Evolutionary conservation across 2,888 invertebrate genomes (phyloP), one percentile per base, ranked within the genome.

Genomic region (Drosophila cognata): DNA sequence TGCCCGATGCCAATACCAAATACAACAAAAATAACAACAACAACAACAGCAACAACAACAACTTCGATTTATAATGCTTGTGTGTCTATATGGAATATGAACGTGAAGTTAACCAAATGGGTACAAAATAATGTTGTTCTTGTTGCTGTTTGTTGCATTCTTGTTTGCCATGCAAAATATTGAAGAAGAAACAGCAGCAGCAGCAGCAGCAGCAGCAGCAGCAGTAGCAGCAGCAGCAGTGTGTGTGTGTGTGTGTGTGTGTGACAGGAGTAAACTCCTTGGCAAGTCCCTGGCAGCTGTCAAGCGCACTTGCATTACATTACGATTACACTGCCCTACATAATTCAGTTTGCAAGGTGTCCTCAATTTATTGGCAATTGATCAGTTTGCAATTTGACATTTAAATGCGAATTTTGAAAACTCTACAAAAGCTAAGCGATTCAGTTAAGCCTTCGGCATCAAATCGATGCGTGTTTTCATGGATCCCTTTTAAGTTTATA

Each of bases 211-310:
- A 8, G 38, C 36, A 2, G 21, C 74, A 21, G 21, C 21, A 21
- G 21, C 21, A 21, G 21, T 1, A 21, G 21, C 21, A 21, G 21
- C 1, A 1, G 0, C n/a, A n/a, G n/a, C n/a, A n/a, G 31, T 21
- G 31, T 21, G 51, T n/a, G n/a, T 29, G 50, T 51, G n/a, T 50
- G 28, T 29, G 11, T 21, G 35, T 72, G 78, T 77, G 78, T 72
- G 68, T 63, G 78, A 72, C 78, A 81, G 78, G 60, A 77, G 78
- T 78, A 81, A 48, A 48, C 64, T 78, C 78, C 81, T 77, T 72
- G 72, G 61, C 72, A 63, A 81, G 55, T 81, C 55, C 66, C 58
- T 72, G 78, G 77, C 81, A 65, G 78, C 81, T 72, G 68, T 80
- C 78, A 77, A 68, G 55, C 71, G 41, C 43, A 43, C 61, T 67